These are phyloP conservation scores for Bradypodion ventrale DNA, from an alignment of 2,797 vertebrate genomes.

Conservation along the genomic window DNA sequence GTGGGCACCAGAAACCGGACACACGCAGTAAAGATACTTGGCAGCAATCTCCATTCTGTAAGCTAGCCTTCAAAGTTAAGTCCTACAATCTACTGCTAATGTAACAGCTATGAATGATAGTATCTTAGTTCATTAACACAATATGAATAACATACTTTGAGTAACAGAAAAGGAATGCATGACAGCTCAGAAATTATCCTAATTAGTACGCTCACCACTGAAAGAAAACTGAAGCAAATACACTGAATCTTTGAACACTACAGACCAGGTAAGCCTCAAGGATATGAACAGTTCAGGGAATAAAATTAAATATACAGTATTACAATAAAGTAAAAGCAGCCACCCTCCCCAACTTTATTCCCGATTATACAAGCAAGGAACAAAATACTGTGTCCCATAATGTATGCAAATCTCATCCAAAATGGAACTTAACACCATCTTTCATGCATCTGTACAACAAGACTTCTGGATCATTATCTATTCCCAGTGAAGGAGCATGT, in stretches of 20 bases:
- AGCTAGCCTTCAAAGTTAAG: not conserved
- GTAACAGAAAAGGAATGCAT: not conserved
- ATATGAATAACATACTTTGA: not conserved
- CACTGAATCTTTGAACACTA: not conserved
- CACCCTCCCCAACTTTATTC: not conserved
- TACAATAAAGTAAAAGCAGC: not conserved
- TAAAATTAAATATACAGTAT: not conserved
- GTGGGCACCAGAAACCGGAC: not conserved
- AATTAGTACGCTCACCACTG: not conserved
- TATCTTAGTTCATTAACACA: not conserved
- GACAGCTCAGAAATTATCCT: not conserved
- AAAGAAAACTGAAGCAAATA: not conserved
- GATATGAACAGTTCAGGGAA: not conserved
- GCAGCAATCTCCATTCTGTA: not conserved
- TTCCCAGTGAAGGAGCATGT: not conserved
- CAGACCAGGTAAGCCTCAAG: not conserved
- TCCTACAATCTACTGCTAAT: not conserved
- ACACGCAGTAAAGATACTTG: not conserved
- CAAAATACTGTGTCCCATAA: too few species aligned
- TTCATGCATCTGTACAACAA: not conserved
- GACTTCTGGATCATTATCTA: not conserved
- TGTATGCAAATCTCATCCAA: too few species aligned
- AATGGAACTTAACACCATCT: not conserved
- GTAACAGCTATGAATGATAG: not conserved
- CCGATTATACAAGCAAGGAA: not conserved